phyloP scores from a whole-genome alignment of 2,113 vertebrate genomes.

The Colistium nudipinnis region DNA sequence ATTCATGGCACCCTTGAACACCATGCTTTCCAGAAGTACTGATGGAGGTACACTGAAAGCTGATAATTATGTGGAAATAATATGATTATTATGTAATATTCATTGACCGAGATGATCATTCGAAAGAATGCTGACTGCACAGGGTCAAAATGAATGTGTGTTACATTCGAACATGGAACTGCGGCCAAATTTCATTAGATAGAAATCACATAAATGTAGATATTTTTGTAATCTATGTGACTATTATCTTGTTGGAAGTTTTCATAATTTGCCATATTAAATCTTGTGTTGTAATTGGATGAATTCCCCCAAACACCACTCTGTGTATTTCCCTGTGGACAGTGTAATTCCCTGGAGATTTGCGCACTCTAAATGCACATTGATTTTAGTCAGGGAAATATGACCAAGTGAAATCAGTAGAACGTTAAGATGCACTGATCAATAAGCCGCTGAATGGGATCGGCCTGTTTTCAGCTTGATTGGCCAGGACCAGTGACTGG shows the following conservation, averaged over 20 bases:
- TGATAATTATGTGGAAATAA: too few species aligned
- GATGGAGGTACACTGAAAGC: conserved; percentile 59
- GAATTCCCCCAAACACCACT: conserved; percentile 26
- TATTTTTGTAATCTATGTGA: not conserved
- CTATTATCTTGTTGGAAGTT: not conserved
- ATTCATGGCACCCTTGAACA: not conserved
- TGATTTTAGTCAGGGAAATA: conserved; percentile 24
- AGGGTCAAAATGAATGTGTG: conserved; percentile 19
- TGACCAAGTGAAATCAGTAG: conserved; percentile 42
- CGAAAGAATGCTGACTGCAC: conserved; percentile 24
- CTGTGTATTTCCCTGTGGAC: conserved; percentile 22
- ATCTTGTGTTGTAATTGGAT: conserved; percentile 7
- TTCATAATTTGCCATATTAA: conserved; percentile 27
- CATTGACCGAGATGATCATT: conserved; percentile 54
- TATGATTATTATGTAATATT: conserved; percentile 61
- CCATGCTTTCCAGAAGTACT: conserved; percentile 12
- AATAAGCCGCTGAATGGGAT: not conserved
- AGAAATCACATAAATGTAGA: not conserved
- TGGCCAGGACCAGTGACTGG: not conserved
- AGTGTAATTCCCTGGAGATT: conserved; percentile 23
- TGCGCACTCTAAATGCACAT: conserved; percentile 22
- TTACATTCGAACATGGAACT: not conserved
- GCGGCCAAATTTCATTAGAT: not conserved
- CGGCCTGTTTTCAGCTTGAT: not conserved
- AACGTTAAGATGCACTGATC: not conserved